phyloP scores from a whole-genome alignment of 2,888 invertebrate genomes.

The Peribatodes rhomboidaria region DNA sequence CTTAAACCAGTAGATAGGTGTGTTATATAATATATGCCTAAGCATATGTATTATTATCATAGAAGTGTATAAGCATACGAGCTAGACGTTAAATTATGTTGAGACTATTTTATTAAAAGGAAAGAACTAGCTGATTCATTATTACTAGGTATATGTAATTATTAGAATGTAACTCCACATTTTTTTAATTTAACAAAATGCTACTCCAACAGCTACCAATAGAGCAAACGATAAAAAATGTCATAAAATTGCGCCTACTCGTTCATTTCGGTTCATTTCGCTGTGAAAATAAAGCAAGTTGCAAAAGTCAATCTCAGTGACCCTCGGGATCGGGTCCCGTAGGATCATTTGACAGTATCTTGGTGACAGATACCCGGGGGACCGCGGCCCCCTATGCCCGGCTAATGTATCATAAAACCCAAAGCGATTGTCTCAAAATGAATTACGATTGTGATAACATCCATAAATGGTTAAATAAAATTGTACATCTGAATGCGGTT shows the following conservation, averaged over 20 bases:
- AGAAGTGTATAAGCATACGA: too few relatives aligned
- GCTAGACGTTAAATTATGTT: too few relatives aligned
- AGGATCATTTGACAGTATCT: constrained; percentile 79
- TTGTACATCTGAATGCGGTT: constrained; percentile 49
- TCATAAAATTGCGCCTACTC: constrained; percentile 6
- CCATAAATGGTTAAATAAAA: constrained; percentile 65
- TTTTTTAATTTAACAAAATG: not conserved
- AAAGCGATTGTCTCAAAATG: constrained; percentile 76
- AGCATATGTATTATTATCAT: too few relatives aligned
- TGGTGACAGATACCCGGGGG: constrained; percentile 76
- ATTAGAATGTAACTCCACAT: not conserved
- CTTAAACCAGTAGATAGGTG: too few relatives aligned
- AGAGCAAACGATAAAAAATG: constrained; percentile 4
- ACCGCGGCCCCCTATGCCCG: constrained; percentile 59
- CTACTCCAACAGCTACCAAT: not conserved
- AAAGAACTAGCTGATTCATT: too few relatives aligned
- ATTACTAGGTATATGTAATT: too few relatives aligned
- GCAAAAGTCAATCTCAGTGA: constrained; percentile 57
- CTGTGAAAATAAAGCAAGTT: constrained; percentile 45
- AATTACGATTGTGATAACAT: constrained; percentile 66
- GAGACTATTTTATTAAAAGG: too few relatives aligned
- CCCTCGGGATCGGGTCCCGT: constrained; percentile 63
- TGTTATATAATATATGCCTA: too few relatives aligned
- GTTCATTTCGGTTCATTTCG: constrained; percentile 23
- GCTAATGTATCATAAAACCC: constrained; percentile 83